A percentile compares a stretch with the other conserved stretches of the same genome.
Conservation (phyloP, 2,888 invertebrate genomes). For the Metallyticus violacea region DNA sequence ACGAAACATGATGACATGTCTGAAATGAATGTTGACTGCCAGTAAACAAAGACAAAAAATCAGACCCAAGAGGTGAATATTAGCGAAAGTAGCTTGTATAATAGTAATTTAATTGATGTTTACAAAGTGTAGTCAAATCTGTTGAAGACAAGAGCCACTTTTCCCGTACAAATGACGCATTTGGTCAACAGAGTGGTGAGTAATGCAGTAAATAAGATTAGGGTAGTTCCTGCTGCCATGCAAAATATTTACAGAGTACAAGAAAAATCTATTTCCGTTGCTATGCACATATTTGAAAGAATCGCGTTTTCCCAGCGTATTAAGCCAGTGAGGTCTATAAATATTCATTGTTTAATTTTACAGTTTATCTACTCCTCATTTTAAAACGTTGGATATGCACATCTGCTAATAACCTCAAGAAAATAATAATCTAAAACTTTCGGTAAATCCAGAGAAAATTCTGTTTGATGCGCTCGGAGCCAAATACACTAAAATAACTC, state of each 20-base stretch:
- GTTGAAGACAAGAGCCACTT: neutral
- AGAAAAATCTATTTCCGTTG: neutral
- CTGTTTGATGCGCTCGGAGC: too few relatives aligned
- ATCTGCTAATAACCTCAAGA: too few relatives aligned
- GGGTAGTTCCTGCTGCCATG: neutral
- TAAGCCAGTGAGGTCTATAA: too few relatives aligned
- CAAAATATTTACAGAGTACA: neutral
- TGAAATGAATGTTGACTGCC: too few relatives aligned
- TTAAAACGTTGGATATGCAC: too few relatives aligned
- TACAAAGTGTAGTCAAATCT: neutral
- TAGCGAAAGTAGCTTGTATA: neutral
- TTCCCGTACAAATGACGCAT: neutral
- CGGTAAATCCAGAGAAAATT: too few relatives aligned
- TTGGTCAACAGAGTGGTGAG: neutral
- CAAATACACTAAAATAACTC: too few relatives aligned
- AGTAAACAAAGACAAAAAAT: too few relatives aligned
- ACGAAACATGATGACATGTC: too few relatives aligned
- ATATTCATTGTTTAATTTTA: neutral
- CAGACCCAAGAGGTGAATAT: neutral
- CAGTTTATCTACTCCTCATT: too few relatives aligned
- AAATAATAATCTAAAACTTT: too few relatives aligned
- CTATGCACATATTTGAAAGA: neutral
- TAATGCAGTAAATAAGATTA: neutral
- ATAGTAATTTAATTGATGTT: neutral
- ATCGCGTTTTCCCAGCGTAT: too few relatives aligned